Conservation (phyloP, 1,140 invertebrate genomes). For the Hyphantria cunea region DNA sequence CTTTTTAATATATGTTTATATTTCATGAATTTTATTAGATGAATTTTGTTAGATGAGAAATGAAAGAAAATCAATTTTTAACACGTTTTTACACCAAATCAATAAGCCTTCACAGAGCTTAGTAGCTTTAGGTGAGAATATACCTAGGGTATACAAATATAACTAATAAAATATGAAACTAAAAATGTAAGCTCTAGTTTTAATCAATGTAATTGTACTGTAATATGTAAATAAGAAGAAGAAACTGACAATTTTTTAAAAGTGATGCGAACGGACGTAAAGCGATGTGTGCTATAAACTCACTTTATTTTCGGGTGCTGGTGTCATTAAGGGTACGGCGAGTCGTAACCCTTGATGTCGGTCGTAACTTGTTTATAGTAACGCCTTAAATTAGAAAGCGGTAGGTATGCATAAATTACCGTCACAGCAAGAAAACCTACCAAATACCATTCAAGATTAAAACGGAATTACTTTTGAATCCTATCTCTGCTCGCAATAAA, state of each 20-base stretch:
- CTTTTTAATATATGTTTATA: too few species aligned
- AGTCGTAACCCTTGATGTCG: conserved; percentile 68
- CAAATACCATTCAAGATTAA: conserved; percentile 35
- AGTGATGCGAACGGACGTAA: conserved; percentile 44
- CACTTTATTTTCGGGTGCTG: conserved; percentile 65
- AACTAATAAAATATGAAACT: too few species aligned
- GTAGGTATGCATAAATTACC: conserved; percentile 52
- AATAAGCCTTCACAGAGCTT: too few species aligned
- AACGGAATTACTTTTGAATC: conserved; percentile 34
- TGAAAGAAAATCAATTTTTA: too few species aligned
- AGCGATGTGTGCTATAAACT: conserved; percentile 59
- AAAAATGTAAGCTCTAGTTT: too few species aligned
- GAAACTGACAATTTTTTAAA: conserved; percentile 34
- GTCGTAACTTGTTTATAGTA: conserved; percentile 72
- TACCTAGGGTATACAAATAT: too few species aligned
- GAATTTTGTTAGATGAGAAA: too few species aligned
- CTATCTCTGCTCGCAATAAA: conserved; percentile 33
- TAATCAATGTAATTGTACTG: too few species aligned
- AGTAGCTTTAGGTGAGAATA: too few species aligned
- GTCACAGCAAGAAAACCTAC: conserved; percentile 32
- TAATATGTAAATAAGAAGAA: conserved; percentile 4
- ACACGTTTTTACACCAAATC: too few species aligned
- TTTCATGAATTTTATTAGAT: too few species aligned
- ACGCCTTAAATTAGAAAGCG: conserved; percentile 63
- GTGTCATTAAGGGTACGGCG: conserved; percentile 62